Percentiles rank a stretch among this genome's conserved stretches.
These are phyloP conservation scores for Aplochiton taeniatus DNA, from an alignment of 2,797 vertebrate genomes.

Conservation along the genomic window DNA sequence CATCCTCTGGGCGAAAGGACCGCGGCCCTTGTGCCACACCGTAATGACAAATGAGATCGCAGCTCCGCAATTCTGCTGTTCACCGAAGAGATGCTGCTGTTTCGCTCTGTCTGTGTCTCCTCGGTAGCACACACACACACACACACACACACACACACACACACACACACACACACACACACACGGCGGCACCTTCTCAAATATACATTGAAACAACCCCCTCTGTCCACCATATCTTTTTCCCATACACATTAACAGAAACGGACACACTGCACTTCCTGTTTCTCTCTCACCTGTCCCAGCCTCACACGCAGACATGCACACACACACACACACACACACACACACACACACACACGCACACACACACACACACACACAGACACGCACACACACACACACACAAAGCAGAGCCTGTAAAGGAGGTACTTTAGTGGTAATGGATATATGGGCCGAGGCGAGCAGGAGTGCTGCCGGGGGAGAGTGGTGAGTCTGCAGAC, in stretches of 20 bases:
- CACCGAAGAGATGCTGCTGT: not conserved
- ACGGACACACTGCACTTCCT: no score
- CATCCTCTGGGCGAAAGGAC: constrained; percentile 11
- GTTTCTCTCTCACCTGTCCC: no score
- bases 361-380: not conserved
- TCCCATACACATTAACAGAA: not conserved
- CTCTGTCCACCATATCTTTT: not conserved
- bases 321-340: not conserved
- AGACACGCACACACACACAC: not conserved
- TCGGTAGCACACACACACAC: not conserved
- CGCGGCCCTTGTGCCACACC: not conserved
- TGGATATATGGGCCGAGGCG: not conserved
- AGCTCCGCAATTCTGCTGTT: not conserved
- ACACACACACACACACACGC: not conserved
- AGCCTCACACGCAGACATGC: no score
- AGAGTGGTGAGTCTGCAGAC: constrained; percentile 7
- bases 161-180: no score
- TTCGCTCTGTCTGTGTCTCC: not conserved
- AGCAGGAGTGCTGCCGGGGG: not conserved
- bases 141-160: no score
- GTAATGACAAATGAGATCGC: constrained; percentile 6
- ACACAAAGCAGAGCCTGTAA: not conserved
- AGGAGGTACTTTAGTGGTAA: not conserved
- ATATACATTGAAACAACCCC: no score
- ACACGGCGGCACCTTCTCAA: no score